Percentiles rank a stretch among this genome's conserved stretches.
phyloP scores from a whole-genome alignment of 2,888 invertebrate genomes.

The Perithous albicinctus region DNA sequence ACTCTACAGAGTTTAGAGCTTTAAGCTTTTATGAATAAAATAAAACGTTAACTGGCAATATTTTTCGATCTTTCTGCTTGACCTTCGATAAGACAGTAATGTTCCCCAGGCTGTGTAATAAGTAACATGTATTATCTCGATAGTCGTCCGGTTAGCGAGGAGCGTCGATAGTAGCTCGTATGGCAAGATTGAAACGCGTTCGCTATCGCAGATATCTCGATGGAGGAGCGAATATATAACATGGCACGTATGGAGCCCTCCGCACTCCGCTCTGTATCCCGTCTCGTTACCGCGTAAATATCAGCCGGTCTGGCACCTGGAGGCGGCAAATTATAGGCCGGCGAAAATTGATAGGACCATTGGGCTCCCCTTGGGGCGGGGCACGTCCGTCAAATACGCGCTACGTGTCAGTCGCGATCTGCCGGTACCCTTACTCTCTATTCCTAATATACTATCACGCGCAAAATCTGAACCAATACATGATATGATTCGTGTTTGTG shows the following conservation, averaged over 20 bases:
- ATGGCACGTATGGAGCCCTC: conserved; percentile 14
- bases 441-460: conserved; percentile 1
- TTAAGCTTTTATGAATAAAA: background rate
- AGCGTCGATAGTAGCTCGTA: conserved; percentile 7
- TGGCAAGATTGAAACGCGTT: conserved; percentile 20
- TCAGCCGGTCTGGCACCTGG: conserved; percentile 66
- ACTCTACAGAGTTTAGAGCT: background rate
- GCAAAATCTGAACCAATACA: background rate
- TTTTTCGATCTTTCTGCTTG: background rate
- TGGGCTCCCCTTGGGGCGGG: conserved; percentile 68
- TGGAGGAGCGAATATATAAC: conserved; percentile 34
- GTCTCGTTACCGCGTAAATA: conserved; percentile 71
- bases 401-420: conserved; percentile 55
- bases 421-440: conserved; percentile 5
- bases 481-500: too few relatives aligned
- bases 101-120: background rate
- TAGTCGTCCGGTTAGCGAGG: conserved; percentile 8
- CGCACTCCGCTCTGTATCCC: conserved; percentile 37
- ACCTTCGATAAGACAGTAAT: conserved; percentile 7
- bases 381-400: conserved; percentile 71
- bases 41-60: background rate
- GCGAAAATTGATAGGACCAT: conserved; percentile 77
- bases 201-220: conserved; percentile 33
- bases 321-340: conserved; percentile 75
- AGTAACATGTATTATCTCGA: conserved; percentile 18